Conservation (phyloP, 2,113 vertebrate species). For the Beaufortia kweichowensis region DNA sequence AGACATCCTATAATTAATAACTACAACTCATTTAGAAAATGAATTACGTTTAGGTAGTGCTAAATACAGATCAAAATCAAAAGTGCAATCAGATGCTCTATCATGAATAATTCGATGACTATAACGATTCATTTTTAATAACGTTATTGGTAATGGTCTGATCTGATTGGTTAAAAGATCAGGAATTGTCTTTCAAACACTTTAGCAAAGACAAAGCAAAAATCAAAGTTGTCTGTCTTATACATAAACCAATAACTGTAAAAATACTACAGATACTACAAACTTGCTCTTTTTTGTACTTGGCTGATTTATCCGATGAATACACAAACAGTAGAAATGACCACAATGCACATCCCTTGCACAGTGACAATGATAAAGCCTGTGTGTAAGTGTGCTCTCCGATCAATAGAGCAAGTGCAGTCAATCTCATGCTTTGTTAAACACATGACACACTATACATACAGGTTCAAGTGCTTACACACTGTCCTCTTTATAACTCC, state of each 20-base stretch:
- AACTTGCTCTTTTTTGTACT: neutral
- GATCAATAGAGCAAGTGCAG: slow-evolving; percentile 33
- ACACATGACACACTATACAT: slow-evolving; percentile 19
- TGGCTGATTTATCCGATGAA: neutral
- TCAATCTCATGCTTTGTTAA: slow-evolving; percentile 35
- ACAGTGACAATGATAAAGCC: slow-evolving; percentile 6
- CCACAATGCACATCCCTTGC: neutral
- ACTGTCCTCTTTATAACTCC: slow-evolving; percentile 25
- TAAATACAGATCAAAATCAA: too few species aligned
- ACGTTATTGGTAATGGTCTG: too few species aligned
- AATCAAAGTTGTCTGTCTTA: neutral
- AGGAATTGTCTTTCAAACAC: too few species aligned
- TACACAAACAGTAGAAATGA: neutral
- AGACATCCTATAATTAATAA: too few species aligned
- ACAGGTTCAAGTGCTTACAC: neutral
- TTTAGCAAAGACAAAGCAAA: too few species aligned
- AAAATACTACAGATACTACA: too few species aligned
- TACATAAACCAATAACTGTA: neutral
- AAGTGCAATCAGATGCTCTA: too few species aligned
- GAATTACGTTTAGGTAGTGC: too few species aligned
- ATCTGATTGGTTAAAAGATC: neutral
- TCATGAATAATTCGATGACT: too few species aligned
- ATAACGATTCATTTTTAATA: too few species aligned
- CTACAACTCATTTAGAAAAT: too few species aligned
- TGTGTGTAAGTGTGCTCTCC: neutral